Base-by-base conservation (phyloP, 1,140 invertebrate species). In the Drosophila aff. region DNA sequence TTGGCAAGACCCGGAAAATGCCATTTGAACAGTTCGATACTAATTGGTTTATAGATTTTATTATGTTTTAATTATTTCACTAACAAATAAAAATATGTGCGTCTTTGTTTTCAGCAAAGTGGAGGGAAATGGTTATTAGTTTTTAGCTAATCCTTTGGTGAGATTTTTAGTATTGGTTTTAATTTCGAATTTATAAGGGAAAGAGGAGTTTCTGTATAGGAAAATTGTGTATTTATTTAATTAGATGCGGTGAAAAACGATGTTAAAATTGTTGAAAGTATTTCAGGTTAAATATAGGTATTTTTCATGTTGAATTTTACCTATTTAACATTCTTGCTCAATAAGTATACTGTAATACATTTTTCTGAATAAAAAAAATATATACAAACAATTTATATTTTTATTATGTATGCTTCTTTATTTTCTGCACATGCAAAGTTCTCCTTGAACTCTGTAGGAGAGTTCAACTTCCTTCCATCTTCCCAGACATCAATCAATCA, bases 11-110 rank as follows among this genome's bases (percentile, higher is more conserved):
- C 33, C 28, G 68, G 38, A 36, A 43, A 72, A 73, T 69, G 68
- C 67, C 61, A 55, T 71, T 63, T 67, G 55, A 72, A 63, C 44
- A 40, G 43, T 47, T 67, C 40, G 21, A 65, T 69, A 58, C 82
- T 77, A 85, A 85, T 84, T 85, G 78, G 61, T 85, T 85, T 81
- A 85, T 81, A 62, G 67, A 73, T 77, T 81, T 44, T 64, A 81
- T 81, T 76, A 69, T 76, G 59, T 41, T 68, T 84, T 65, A 68
- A 84, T 85, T 72, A 85, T 76, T 57, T 41, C 36, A 18, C 36
- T 43, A 43, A 46, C 58, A 81, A 81, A 73, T 57, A 66, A 55
- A 72, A 81, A 73, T 46, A 63, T 41, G 52, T 46, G 40, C 26
- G 41, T 43, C 67, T 58, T 49, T 68, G 47, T 46, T 28, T 5